phyloP scores from a whole-genome alignment of 2,888 invertebrate species.

The Acleris cristana region DNA sequence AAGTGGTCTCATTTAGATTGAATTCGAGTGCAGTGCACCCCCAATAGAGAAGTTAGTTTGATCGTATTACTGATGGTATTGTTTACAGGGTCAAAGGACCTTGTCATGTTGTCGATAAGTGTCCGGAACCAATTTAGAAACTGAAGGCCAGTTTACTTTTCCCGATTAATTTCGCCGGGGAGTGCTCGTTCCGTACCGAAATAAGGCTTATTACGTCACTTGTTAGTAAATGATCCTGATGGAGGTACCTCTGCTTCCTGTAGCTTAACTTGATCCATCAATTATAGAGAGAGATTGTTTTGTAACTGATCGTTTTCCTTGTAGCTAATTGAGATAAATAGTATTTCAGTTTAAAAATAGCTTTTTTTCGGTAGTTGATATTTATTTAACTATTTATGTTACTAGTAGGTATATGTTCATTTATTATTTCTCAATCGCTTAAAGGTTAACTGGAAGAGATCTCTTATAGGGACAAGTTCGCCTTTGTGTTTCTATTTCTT shows the following conservation, averaged over 20 bases:
- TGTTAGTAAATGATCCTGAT: slow-evolving; percentile 37
- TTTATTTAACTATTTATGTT: too few relatives aligned
- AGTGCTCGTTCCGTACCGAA: slow-evolving; percentile 54
- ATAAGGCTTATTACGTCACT: slow-evolving; percentile 41
- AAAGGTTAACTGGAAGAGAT: too few relatives aligned
- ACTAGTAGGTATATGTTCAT: too few relatives aligned
- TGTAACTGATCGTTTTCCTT: slow-evolving; percentile 25
- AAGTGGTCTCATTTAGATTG: slow-evolving; percentile 49
- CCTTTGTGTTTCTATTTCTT: too few relatives aligned
- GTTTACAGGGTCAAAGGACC: slow-evolving; percentile 54
- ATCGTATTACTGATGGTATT: slow-evolving; percentile 48
- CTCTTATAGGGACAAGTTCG: too few relatives aligned
- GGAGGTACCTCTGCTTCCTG: slow-evolving; percentile 14
- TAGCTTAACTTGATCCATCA: slow-evolving; percentile 31
- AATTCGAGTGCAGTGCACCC: slow-evolving; percentile 44
- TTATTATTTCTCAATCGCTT: too few relatives aligned
- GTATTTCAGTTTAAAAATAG: slow-evolving; percentile 4
- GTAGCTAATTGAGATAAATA: slow-evolving; percentile 18
- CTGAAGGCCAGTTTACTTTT: slow-evolving; percentile 72
- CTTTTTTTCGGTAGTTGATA: not conserved
- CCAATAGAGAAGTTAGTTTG: not conserved
- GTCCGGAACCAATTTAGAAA: slow-evolving; percentile 66
- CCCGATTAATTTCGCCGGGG: slow-evolving; percentile 68
- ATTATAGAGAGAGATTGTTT: slow-evolving; percentile 28
- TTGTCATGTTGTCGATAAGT: slow-evolving; percentile 53